These are phyloP conservation scores for Catotricha subobsoleta DNA, from an alignment of 2,888 invertebrate species.

Conservation along the genomic window DNA sequence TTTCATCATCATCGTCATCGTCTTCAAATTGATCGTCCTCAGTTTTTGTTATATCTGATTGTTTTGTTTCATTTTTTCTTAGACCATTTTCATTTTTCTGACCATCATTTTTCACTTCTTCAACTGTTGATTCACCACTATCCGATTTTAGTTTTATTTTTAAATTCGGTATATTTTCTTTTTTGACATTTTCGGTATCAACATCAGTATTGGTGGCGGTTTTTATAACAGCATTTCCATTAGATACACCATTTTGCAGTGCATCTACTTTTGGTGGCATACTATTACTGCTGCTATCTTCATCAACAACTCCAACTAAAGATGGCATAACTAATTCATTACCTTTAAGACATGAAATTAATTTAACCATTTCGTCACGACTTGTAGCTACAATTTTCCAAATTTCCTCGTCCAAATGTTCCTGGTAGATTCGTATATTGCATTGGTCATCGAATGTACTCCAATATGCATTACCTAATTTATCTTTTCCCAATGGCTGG, in stretches of 20 bases:
- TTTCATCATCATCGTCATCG: conserved; percentile 7
- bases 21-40: conserved; percentile 4
- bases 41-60: not conserved
- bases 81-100: not conserved
- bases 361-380: conserved; percentile 58
- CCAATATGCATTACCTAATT: conserved; percentile 86
- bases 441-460: conserved; percentile 74
- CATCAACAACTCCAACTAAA: conserved; percentile 39
- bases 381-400: conserved; percentile 84
- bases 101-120: not conserved
- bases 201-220: not conserved
- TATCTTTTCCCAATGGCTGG: conserved; percentile 81
- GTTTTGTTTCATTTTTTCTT: not conserved
- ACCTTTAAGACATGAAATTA: conserved; percentile 58
- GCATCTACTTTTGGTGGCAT: conserved; percentile 11
- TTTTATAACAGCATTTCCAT: not conserved
- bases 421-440: conserved; percentile 81
- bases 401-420: conserved; percentile 90
- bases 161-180: conserved; percentile 2
- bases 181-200: conserved; percentile 1
- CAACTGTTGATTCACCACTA: not conserved
- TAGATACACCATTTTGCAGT: conserved; percentile 2
- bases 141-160: not conserved
- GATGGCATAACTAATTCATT: conserved; percentile 42
- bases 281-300: conserved; percentile 42